phyloP scores from a whole-genome alignment of 2,113 vertebrate genomes.

The Boleophthalmus pectinirostris region DNA sequence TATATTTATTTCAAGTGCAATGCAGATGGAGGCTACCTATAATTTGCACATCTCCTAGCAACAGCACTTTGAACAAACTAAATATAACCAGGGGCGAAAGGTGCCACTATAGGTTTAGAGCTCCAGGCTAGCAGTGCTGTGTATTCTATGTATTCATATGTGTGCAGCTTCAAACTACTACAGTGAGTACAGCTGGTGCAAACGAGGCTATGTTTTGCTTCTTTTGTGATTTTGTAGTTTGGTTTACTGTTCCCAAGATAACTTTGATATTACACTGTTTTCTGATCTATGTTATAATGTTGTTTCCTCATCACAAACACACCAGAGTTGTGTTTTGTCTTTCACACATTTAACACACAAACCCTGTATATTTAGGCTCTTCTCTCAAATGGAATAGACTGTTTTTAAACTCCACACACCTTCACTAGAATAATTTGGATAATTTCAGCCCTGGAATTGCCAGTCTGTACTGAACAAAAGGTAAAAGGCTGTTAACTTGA shows the following conservation, averaged over 20 bases:
- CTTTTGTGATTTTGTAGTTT: neutral
- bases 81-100: slow-evolving; percentile 68
- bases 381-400: too few species aligned
- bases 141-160: slow-evolving; percentile 5
- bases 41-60: slow-evolving; percentile 79
- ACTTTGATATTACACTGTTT: too few species aligned
- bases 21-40: slow-evolving; percentile 61
- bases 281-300: too few species aligned
- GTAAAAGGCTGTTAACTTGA: too few species aligned
- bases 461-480: too few species aligned
- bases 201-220: neutral
- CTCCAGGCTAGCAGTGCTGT: slow-evolving; percentile 22
- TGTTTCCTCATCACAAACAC: too few species aligned
- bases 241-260: neutral
- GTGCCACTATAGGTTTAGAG: slow-evolving; percentile 51
- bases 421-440: too few species aligned
- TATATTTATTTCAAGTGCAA: slow-evolving; percentile 43
- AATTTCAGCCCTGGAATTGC: too few species aligned
- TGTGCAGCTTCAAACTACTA: neutral
- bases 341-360: too few species aligned
- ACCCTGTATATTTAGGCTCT: too few species aligned
- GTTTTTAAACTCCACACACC: too few species aligned
- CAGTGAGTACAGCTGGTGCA: neutral
- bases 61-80: slow-evolving; percentile 76
- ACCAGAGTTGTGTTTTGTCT: too few species aligned